Conservation (phyloP, 2,888 invertebrate genomes). For the Spodoptera picta region DNA sequence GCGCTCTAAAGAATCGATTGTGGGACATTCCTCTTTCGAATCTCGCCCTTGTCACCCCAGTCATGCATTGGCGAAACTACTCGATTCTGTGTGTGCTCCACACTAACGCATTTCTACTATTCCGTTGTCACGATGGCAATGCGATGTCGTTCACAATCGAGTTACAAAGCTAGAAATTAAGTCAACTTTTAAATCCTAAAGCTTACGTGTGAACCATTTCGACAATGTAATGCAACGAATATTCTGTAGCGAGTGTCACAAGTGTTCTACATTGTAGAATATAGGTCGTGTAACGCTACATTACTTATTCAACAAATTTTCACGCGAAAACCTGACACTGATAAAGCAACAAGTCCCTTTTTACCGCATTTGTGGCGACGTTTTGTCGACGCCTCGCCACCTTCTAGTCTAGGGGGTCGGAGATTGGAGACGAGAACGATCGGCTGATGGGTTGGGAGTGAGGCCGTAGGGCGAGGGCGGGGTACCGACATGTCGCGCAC, state of each 20-base stretch:
- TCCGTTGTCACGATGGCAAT: slow-evolving; percentile 27
- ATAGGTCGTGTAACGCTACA: slow-evolving; percentile 55
- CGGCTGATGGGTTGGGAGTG: slow-evolving; percentile 50
- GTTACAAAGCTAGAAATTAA: slow-evolving; percentile 6
- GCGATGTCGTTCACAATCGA: slow-evolving; percentile 10
- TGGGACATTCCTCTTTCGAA: slow-evolving; percentile 69
- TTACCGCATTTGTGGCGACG: slow-evolving; percentile 79
- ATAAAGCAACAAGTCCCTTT: slow-evolving; percentile 86
- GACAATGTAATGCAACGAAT: slow-evolving; percentile 19
- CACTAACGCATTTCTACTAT: slow-evolving; percentile 42
- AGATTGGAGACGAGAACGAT: slow-evolving; percentile 58
- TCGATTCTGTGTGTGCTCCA: slow-evolving; percentile 53
- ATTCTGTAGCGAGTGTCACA: slow-evolving; percentile 34
- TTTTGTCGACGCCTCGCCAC: slow-evolving; percentile 71
- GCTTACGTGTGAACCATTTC: slow-evolving; percentile 10
- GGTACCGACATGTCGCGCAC: slow-evolving; percentile 70
- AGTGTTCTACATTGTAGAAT: slow-evolving; percentile 52
- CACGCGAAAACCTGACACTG: slow-evolving; percentile 76
- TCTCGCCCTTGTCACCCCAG: slow-evolving; percentile 67
- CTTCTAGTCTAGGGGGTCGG: slow-evolving; percentile 58
- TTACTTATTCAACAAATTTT: slow-evolving; percentile 70
- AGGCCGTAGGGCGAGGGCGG: slow-evolving; percentile 43
- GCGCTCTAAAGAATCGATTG: slow-evolving; percentile 71
- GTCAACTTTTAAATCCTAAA: slow-evolving; percentile 12
- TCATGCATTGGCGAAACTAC: slow-evolving; percentile 54